These are phyloP conservation scores for Actenoides hombroni DNA, from an alignment of 2,113 vertebrate species.

Conservation along the genomic window DNA sequence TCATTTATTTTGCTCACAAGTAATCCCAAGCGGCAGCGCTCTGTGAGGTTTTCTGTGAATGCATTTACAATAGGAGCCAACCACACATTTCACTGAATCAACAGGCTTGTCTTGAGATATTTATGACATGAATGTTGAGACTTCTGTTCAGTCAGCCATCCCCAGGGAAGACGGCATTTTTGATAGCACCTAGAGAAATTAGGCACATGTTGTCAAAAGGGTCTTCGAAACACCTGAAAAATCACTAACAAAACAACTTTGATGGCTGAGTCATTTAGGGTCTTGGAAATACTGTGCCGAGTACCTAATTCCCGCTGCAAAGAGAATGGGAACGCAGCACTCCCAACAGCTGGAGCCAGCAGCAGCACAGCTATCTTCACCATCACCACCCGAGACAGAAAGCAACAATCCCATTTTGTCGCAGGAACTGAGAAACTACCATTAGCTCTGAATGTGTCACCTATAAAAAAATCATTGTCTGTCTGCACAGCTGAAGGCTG, in stretches of 20 bases:
- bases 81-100: slow-evolving; percentile 59
- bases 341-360: background rate
- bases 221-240: background rate
- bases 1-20: slow-evolving; percentile 41
- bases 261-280: background rate
- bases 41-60: slow-evolving; percentile 64
- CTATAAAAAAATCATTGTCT: background rate
- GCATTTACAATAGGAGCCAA: slow-evolving; percentile 58
- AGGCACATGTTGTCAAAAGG: background rate
- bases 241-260: background rate
- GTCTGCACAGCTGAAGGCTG: background rate
- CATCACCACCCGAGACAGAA: background rate
- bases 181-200: background rate
- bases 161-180: background rate
- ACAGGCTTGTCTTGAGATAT: slow-evolving; percentile 40
- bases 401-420: background rate
- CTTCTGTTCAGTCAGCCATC: slow-evolving; percentile 51
- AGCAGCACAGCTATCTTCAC: background rate
- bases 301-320: background rate
- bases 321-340: background rate
- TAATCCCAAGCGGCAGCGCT: background rate
- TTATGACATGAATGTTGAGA: slow-evolving; percentile 43
- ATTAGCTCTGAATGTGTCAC: background rate
- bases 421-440: background rate
- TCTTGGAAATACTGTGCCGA: background rate